Conservation (phyloP, 2,797 vertebrate genomes). For the Crocidura indochinensis region DNA sequence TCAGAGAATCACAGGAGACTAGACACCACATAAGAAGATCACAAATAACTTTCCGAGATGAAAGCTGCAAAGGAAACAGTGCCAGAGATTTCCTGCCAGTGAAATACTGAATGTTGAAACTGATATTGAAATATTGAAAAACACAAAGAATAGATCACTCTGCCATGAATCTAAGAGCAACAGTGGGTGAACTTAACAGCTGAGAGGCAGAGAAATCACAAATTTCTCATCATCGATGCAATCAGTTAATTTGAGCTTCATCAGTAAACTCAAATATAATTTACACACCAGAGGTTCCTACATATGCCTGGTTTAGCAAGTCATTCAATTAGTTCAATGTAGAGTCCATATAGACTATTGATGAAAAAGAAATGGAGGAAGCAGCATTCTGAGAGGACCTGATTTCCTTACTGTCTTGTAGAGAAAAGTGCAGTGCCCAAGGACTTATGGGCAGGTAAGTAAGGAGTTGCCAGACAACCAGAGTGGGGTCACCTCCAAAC, state of each 20-base stretch:
- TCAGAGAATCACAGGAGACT: background rate
- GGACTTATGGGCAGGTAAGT: background rate
- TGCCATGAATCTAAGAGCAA: slow-evolving; percentile 32
- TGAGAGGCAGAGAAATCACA: background rate
- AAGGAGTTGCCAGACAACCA: background rate
- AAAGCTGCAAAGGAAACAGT: background rate
- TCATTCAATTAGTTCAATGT: background rate
- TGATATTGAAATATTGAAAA: slow-evolving; percentile 21
- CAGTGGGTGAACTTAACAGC: background rate
- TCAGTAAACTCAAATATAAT: background rate
- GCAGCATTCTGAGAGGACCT: background rate
- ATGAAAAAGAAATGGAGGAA: background rate
- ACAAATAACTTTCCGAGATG: slow-evolving; percentile 21
- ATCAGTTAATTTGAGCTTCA: background rate
- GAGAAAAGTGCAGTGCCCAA: background rate
- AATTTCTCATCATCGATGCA: background rate
- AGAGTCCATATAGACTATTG: background rate
- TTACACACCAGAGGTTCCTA: background rate
- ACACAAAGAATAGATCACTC: background rate
- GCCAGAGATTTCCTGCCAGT: slow-evolving; percentile 31
- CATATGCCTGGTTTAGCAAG: background rate
- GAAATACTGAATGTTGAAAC: background rate
- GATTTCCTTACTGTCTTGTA: background rate
- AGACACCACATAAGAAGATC: background rate
- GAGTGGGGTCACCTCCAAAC: background rate